Evolutionary conservation across 2,113 vertebrate genomes (phyloP).

Genomic region (Oryzias javanicus): DNA sequence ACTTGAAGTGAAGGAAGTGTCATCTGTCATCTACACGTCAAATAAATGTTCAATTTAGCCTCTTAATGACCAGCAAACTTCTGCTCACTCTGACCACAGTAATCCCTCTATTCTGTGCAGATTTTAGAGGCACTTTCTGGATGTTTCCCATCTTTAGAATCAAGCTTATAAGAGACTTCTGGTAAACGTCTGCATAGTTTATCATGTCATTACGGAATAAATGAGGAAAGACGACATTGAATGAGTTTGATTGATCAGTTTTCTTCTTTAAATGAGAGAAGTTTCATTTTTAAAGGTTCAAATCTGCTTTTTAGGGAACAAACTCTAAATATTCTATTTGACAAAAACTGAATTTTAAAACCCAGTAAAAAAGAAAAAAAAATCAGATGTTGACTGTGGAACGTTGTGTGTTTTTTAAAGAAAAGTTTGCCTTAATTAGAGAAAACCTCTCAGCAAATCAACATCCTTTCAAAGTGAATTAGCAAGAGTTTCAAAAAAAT

Average conservation of each 20-base stretch:
- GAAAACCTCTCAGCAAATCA: too few species aligned
- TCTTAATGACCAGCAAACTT: constrained; percentile 17
- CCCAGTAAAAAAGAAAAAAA: too few species aligned
- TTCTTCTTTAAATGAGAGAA: constrained; percentile 41
- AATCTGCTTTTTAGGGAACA: constrained; percentile 3
- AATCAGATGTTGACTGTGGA: too few species aligned
- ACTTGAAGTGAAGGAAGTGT: neutral
- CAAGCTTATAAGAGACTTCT: constrained; percentile 2
- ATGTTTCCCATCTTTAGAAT: constrained; percentile 33
- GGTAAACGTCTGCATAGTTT: neutral
- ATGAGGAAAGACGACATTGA: constrained; percentile 2
- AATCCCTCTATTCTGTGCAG: constrained; percentile 7
- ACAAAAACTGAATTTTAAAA: neutral
- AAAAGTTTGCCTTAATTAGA: too few species aligned
- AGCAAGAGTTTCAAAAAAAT: too few species aligned
- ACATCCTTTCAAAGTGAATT: too few species aligned
- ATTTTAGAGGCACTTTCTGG: constrained; percentile 4
- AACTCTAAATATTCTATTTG: neutral
- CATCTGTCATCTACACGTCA: neutral
- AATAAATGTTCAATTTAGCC: neutral
- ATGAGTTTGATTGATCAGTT: constrained; percentile 1
- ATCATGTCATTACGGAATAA: neutral
- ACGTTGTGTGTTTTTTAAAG: too few species aligned
- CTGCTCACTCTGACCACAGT: constrained; percentile 35
- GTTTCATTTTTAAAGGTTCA: constrained; percentile 8